Evolutionary conservation across 2,113 vertebrate species (phyloP).

Genomic region (Gadus chalcogrammus): DNA sequence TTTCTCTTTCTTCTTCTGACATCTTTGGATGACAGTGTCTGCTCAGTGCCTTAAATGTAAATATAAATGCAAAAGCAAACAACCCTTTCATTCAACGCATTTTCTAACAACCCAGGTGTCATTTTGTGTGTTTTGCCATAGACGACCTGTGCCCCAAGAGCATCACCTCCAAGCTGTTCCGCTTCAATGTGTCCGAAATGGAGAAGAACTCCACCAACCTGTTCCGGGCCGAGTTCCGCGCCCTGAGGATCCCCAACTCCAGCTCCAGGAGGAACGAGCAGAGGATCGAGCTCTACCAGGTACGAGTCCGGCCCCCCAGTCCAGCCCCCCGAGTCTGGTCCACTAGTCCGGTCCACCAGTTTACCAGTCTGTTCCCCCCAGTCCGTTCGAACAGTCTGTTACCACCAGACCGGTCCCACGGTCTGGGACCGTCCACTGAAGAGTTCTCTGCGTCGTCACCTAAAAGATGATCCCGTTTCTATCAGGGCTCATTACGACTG

Average conservation of each 20-base stretch:
- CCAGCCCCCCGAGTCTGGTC: slow-evolving; percentile 34
- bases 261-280: slow-evolving; percentile 88
- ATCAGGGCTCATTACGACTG: slow-evolving; percentile 50
- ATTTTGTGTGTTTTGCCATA: slow-evolving; percentile 61
- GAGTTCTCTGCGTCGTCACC: slow-evolving; percentile 25
- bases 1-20: slow-evolving; percentile 7
- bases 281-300: slow-evolving; percentile 97
- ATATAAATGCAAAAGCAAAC: background rate
- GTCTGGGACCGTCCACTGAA: slow-evolving; percentile 8
- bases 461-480: slow-evolving; percentile 63
- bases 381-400: background rate
- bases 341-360: background rate
- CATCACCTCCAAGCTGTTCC: slow-evolving; percentile 91
- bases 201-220: slow-evolving; percentile 95
- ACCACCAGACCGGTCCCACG: slow-evolving; percentile 26
- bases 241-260: slow-evolving; percentile 84
- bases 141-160: slow-evolving; percentile 93
- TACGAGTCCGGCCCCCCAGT: slow-evolving; percentile 38
- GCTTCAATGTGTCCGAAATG: slow-evolving; percentile 92
- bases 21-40: slow-evolving; percentile 15
- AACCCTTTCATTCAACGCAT: too few species aligned
- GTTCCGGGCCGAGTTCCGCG: slow-evolving; percentile 94
- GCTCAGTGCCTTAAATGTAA: too few species aligned
- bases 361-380: too few species aligned
- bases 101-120: background rate